Evolutionary conservation across 2,113 vertebrate species (phyloP), one percentile per base, ranked within the genome.

Genomic region (Boleophthalmus pectinirostris): DNA sequence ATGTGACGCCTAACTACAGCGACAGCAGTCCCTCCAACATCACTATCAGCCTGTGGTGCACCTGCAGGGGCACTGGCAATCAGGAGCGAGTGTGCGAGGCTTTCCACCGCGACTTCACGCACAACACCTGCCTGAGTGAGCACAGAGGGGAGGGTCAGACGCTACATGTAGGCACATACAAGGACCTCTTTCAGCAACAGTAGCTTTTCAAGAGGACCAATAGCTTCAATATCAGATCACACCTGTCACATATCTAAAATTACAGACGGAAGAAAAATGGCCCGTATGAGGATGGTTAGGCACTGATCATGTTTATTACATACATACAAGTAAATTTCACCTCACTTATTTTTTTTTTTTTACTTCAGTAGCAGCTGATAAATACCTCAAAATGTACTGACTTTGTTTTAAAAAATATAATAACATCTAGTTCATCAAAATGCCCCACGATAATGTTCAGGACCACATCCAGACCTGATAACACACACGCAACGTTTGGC

Each of bases 1-100:
- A 97, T 24, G 91, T 98, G 73, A 97, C 96, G 0, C 96, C 97
- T 5, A 99, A 98, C 93, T 99, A 98, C 18, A 82, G 96, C 12
- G 95, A 98, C 23, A 94, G 94, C 76, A 97, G 91, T 70, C 92
- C 94, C 23, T 90, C 89, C 68, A 94, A 95, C 92, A 93, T 97
- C 67, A 94, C 94, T 68, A 94, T 99, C 73, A 94, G 96, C 0
- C 96, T 96, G 35, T 98, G 96, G 95, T 99, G 97, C 72, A 93
- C 86, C 66, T 99, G 97, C 87, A 94, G 91, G 20, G 96, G 95
- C 60, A 95, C 95, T 0, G 94, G 96, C 54, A 95, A 93, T 63
- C 86, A 95, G 89, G 96, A 97, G 78, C 89, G 93, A 1, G 94
- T 96, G 60, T 99, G 97, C 0, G 95, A 96, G 65, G 93, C 91